These are phyloP conservation scores for Heliopora coerulea DNA, from an alignment of 92 coral and sea anemone genomes.

Conservation along the genomic window DNA sequence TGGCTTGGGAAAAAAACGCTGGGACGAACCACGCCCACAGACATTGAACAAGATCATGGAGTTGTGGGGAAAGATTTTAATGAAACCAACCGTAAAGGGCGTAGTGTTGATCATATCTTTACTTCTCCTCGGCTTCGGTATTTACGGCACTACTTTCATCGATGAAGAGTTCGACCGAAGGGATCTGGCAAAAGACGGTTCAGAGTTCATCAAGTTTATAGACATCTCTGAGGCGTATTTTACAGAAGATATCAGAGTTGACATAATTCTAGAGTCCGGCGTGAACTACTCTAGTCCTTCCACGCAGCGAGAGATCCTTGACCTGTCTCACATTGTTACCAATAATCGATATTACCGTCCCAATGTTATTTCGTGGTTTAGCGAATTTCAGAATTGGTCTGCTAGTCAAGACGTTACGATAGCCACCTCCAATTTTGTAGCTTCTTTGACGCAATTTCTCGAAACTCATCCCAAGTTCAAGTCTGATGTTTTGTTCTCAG, in stretches of 20 bases:
- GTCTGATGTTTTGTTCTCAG: conserved; percentile 59
- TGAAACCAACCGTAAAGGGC: conserved; percentile 43
- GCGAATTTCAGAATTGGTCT: conserved; percentile 34
- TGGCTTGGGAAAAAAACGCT: conserved; percentile 24
- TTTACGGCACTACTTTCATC: conserved; percentile 66
- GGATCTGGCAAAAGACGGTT: conserved; percentile 74
- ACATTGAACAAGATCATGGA: conserved; percentile 48
- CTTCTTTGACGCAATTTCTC: neutral
- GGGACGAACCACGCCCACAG: conserved; percentile 57
- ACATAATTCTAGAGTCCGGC: conserved; percentile 50
- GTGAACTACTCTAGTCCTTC: conserved; percentile 44
- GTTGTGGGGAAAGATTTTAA: conserved; percentile 56
- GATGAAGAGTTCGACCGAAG: conserved; percentile 71
- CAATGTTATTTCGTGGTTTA: conserved; percentile 66
- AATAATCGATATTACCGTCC: conserved; percentile 57
- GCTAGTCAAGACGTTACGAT: no score
- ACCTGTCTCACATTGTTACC: conserved; percentile 55
- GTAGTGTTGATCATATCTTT: conserved; percentile 49
- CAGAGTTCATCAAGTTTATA: conserved; percentile 56
- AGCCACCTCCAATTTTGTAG: neutral
- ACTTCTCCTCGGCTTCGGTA: conserved; percentile 60
- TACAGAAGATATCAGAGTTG: conserved; percentile 49
- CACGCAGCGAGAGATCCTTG: conserved; percentile 51
- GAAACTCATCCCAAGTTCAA: conserved; percentile 39
- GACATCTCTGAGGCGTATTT: conserved; percentile 64